These are phyloP conservation scores for Smittia aterrima DNA, from an alignment of 2,888 invertebrate species.

Conservation along the genomic window DNA sequence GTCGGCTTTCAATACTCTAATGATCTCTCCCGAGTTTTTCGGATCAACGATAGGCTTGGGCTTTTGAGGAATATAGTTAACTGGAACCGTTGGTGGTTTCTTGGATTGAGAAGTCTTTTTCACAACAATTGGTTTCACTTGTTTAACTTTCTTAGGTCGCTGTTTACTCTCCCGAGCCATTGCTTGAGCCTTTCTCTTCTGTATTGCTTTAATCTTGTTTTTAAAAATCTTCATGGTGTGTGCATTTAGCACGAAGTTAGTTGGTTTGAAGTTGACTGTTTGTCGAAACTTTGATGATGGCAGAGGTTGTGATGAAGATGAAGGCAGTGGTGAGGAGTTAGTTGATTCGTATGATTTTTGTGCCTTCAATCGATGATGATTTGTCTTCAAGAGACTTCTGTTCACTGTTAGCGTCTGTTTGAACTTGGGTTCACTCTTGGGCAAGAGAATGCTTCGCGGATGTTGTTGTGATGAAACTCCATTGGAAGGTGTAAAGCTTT, in stretches of 20 bases:
- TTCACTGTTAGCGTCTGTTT: slow-evolving; percentile 44
- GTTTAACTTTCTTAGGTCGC: slow-evolving; percentile 23
- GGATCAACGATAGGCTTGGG: slow-evolving; percentile 28
- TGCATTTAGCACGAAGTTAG: slow-evolving; percentile 30
- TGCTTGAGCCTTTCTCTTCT: slow-evolving; percentile 29
- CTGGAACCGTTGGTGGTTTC: not conserved
- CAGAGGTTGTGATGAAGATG: not conserved
- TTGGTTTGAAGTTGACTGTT: slow-evolving; percentile 32
- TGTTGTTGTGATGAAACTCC: not conserved
- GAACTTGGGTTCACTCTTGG: slow-evolving; percentile 43
- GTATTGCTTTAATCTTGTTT: slow-evolving; percentile 38
- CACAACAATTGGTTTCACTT: not conserved
- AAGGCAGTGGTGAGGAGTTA: not conserved
- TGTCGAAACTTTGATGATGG: not conserved
- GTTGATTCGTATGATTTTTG: not conserved
- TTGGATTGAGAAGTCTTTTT: not conserved
- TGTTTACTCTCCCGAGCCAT: slow-evolving; percentile 27
- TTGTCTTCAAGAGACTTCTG: slow-evolving; percentile 42
- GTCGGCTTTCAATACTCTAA: slow-evolving; percentile 49
- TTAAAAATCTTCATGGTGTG: slow-evolving; percentile 34
- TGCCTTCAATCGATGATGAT: slow-evolving; percentile 1
- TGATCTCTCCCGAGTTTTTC: slow-evolving; percentile 30
- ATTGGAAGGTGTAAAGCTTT: not conserved
- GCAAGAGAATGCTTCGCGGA: slow-evolving; percentile 37
- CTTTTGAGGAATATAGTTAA: slow-evolving; percentile 25